Base-by-base conservation (phyloP, 1,140 invertebrate genomes). In the Babylonia areolata region DNA sequence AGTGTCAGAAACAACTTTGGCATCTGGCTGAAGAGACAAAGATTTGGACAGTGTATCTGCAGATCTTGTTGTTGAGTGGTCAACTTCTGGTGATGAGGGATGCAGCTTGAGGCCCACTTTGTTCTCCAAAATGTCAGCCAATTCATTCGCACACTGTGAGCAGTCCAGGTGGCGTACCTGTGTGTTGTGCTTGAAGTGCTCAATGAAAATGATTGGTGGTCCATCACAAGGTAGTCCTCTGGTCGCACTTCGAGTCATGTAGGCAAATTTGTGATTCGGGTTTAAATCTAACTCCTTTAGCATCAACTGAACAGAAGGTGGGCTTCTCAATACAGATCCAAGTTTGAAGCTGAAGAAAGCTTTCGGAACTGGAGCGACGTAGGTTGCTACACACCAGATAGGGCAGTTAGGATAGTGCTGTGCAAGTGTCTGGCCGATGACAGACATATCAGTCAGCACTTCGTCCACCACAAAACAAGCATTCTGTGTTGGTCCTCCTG, bases 231-330 rank as follows among this genome's bases (percentile, higher is more conserved):
- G n/a, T 5, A 81, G 33, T 12, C 79, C 79, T 20, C 79, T 42
- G 23, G 79, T 5, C 15, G 79, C 79, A 37, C 79, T 81, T 11
- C 79, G 79, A 5, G 79, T 81, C 17, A 46, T 81, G 79, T 81
- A 81, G 0, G 23, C 79, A 1, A 1, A 0, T 35, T 1, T 46
- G 31, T 81, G 79, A 3, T 31, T n/a, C 12, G 42, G 23, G 51
- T 81, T 81, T 33, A 81, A 33, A 20, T 81, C 79, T 37, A 81
- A 28, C 46, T 81, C 42, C 6, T 58, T 31, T 23, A 81, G 46
- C 79, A 81, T 28, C 31, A 81, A 28, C 79, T 81, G 79, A 23
- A 81, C 46, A 20, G 79, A 81, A 3, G 79, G 79, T 11, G 79
- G 79, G 28, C 20, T 42, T 35, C 79, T 28, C 6, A 81, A 33